A percentile compares a stretch with the other conserved stretches of the same genome.
phyloP scores from a whole-genome alignment of 2,797 vertebrate genomes.

The Nasua narica region DNA sequence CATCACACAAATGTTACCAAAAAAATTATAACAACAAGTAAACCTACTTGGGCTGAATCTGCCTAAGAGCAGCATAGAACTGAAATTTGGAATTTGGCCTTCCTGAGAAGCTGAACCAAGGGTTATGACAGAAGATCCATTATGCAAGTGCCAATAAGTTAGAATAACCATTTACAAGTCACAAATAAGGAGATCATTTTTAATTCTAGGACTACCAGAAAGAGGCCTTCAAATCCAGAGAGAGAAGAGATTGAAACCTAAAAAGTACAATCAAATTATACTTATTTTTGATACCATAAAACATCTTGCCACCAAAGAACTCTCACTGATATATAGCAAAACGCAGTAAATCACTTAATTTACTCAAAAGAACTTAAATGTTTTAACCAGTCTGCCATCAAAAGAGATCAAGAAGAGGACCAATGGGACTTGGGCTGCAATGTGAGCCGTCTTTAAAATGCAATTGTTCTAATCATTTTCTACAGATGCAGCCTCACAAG shows the following conservation, averaged over 20 bases:
- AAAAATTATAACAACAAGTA: neutral
- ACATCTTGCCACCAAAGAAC: constrained; percentile 76
- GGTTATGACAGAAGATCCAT: neutral
- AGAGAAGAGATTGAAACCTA: neutral
- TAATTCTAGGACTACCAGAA: neutral
- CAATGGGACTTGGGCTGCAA: constrained; percentile 89
- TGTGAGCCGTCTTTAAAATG: constrained; percentile 95
- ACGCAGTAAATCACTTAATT: constrained; percentile 88
- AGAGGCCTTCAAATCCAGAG: neutral
- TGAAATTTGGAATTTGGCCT: neutral
- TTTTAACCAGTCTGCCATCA: constrained; percentile 87
- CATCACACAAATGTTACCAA: neutral
- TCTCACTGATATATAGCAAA: constrained; percentile 76
- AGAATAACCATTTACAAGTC: constrained; percentile 14
- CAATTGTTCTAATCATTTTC: constrained; percentile 98
- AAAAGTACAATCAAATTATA: constrained; percentile 43
- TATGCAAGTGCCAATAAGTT: neutral
- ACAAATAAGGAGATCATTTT: constrained; percentile 35
- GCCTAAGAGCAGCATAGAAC: neutral
- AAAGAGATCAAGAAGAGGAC: constrained; percentile 89
- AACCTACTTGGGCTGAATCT: neutral
- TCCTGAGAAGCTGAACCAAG: constrained; percentile 23
- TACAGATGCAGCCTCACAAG: constrained; percentile 94
- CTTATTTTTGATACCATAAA: constrained; percentile 63
- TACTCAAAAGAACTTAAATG: constrained; percentile 87